Base-by-base conservation (phyloP, 2,113 vertebrate genomes). In the Terrapene triunguis region DNA sequence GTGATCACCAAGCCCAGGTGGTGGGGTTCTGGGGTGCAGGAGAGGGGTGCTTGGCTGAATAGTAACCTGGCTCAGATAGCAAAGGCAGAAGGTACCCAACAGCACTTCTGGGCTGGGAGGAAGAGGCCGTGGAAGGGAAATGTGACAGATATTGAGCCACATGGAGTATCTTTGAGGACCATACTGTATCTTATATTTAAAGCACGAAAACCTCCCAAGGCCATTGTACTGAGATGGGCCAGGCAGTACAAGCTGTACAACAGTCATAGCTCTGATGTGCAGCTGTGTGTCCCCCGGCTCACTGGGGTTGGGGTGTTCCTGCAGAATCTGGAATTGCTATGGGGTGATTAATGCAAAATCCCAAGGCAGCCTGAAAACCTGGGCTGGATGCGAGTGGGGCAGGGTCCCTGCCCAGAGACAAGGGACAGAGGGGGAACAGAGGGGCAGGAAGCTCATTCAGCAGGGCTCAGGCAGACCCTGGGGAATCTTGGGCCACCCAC, bases 391-490 rank as follows among this genome's bases (percentile, higher is more conserved):
- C 27, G 5, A 29, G 57, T 32, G 57, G 57, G 10, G 5, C 27
- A 29, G 59, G 12, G 14, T 29, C 19, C 2, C 5, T 27, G 42
- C 24, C 42, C 42, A 84, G 47, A 38, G 2, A 0, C 51, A 8
- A 0, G 0, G 5, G 55, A 35, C 78, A 47, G 16, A 35, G 2
- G 2, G 82, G 62, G 21, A 42, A 27, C 10, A 2, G 21, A 16
- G 29, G 59, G 59, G 12, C 59, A 0, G 1, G 84, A 87, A 82
- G 48, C 10, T 16, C 4, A 5, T 38, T 5, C 2, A 1, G 5
- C n/a, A 55, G 29, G 2, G 44, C 21, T 4, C 5, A 2, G 21
- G 82, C 32, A 86, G n/a, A 2, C 24, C 11, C 2, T 5, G 72
- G 74, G 11, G 10, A 0, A 0, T 82, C 93, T 35, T 78, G 87